Conservation (phyloP, 2,113 vertebrate species). For the Himantopus leucocephalus region DNA sequence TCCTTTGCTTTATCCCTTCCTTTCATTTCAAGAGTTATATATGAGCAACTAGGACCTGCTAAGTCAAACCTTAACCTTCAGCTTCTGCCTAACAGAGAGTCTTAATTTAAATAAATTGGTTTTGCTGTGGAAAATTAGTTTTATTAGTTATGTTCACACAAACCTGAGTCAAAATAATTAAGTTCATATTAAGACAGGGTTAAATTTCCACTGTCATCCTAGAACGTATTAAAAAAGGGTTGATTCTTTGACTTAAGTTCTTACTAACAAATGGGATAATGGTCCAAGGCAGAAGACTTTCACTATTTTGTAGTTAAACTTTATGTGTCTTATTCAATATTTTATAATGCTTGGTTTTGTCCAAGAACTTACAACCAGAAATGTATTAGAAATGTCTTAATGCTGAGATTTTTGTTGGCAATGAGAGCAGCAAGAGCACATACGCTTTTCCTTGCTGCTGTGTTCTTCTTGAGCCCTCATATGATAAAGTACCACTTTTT, state of each 20-base stretch:
- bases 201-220: neutral
- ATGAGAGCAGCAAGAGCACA: neutral
- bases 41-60: neutral
- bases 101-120: neutral
- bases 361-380: neutral
- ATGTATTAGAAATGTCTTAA: neutral
- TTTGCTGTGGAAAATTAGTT: neutral
- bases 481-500: neutral
- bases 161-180: neutral
- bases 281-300: neutral
- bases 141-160: neutral
- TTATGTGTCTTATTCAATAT: neutral
- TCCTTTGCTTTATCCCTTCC: neutral
- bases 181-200: neutral
- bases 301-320: neutral
- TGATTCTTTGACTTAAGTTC: neutral
- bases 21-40: slow-evolving; percentile 15
- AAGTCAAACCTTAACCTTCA: neutral
- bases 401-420: neutral
- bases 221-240: neutral
- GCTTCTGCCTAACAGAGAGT: neutral
- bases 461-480: neutral
- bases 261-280: neutral
- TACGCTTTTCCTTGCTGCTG: neutral
- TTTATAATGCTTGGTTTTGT: neutral